Percentiles rank a stretch among this genome's conserved stretches.
Evolutionary conservation across 2,888 invertebrate genomes (phyloP).

Genomic region (Synanthedon tipuliformis): DNA sequence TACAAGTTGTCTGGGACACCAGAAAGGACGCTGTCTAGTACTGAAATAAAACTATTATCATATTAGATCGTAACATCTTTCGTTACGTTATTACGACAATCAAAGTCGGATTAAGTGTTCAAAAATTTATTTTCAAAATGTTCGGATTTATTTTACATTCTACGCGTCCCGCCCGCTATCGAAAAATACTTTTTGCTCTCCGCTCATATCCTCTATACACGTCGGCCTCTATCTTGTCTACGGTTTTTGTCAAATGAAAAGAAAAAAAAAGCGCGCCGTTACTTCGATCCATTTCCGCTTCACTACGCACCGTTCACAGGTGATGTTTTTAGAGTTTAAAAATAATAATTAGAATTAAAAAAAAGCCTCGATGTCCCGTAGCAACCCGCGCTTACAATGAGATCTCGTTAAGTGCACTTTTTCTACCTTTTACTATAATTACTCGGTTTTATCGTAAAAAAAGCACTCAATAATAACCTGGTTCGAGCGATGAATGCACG

Average conservation of each 20-base stretch:
- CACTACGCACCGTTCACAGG: constrained; percentile 59
- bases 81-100: too few relatives aligned
- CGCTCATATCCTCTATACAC: constrained; percentile 48
- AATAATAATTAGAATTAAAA: constrained; percentile 59
- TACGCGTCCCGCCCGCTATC: constrained; percentile 11
- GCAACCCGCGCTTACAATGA: constrained; percentile 38
- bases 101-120: too few relatives aligned
- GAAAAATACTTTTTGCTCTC: constrained; percentile 30
- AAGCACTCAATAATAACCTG: constrained; percentile 11
- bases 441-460: constrained; percentile 21
- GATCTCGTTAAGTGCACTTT: constrained; percentile 50
- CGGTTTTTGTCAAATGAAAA: constrained; percentile 51
- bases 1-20: too few relatives aligned
- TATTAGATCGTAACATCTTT: too few relatives aligned
- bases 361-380: constrained; percentile 15
- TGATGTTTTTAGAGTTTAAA: constrained; percentile 51
- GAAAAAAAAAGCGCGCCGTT: constrained; percentile 52
- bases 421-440: constrained; percentile 33
- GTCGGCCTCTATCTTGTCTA: constrained; percentile 54
- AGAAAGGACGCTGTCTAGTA: too few relatives aligned
- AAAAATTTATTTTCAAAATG: too few relatives aligned
- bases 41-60: too few relatives aligned
- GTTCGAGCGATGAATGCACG: constrained; percentile 2
- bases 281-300: constrained; percentile 63
- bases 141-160: not conserved